These are phyloP conservation scores for Tauraco hartlaubi DNA, from an alignment of 2,797 vertebrate species.

Conservation along the genomic window DNA sequence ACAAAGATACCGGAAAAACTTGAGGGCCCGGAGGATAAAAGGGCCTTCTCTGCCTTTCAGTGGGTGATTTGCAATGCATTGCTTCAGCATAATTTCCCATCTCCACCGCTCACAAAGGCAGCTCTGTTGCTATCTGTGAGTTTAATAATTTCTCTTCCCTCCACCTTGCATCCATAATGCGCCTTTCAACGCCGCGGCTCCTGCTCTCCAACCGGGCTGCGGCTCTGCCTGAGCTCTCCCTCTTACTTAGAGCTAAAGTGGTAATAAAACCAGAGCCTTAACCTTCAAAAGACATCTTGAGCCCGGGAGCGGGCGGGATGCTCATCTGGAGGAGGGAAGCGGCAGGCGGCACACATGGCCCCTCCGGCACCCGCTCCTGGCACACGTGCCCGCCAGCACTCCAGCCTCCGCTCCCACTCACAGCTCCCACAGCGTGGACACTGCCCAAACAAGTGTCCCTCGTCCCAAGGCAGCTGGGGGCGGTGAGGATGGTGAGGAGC, in stretches of 20 bases:
- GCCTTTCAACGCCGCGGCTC: conserved; percentile 2
- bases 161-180: conserved; percentile 70
- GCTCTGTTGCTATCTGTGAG: conserved; percentile 72
- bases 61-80: conserved; percentile 80
- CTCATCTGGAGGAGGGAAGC: neutral
- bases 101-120: conserved; percentile 75
- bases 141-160: conserved; percentile 78
- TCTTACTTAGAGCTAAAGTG: neutral
- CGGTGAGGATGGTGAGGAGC: fast-evolving
- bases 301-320: fast-evolving
- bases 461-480: fast-evolving
- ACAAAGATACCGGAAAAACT: conserved; percentile 77
- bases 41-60: conserved; percentile 67
- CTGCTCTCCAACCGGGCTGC: conserved; percentile 13
- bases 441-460: fast-evolving
- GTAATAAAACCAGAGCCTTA: neutral
- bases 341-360: fast-evolving
- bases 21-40: conserved; percentile 68
- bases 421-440: neutral
- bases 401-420: neutral
- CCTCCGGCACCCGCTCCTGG: neutral
- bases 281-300: neutral
- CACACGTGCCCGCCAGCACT: fast-evolving
- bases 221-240: neutral
- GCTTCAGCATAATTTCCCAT: conserved; percentile 79